These are phyloP conservation scores for Enteromius afrohamiltoni DNA, from an alignment of 2,797 vertebrate species.

Conservation along the genomic window DNA sequence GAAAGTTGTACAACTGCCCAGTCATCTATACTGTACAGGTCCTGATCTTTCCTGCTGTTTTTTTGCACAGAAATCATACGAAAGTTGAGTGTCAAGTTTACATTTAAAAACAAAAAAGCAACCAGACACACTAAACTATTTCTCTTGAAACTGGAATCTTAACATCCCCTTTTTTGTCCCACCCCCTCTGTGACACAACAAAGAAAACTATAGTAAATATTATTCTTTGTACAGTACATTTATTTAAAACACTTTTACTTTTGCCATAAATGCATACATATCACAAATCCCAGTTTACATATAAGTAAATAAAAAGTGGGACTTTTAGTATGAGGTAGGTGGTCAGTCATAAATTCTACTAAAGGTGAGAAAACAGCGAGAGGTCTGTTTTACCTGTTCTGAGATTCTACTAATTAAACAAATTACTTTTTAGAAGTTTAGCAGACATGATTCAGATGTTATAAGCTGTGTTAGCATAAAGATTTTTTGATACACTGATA, in stretches of 20 bases:
- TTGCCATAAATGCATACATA: slow-evolving; percentile 2
- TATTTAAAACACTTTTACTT: slow-evolving; percentile 38
- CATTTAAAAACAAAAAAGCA: slow-evolving; percentile 58
- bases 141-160: slow-evolving; percentile 9
- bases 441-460: not conserved
- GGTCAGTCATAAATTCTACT: not conserved
- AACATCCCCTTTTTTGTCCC: not conserved
- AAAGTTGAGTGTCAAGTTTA: slow-evolving; percentile 71
- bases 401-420: not conserved
- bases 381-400: not conserved
- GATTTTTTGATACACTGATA: not conserved
- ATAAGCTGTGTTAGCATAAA: not conserved
- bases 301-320: not conserved
- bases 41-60: slow-evolving; percentile 38
- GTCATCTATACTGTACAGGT: slow-evolving; percentile 55
- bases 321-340: not conserved
- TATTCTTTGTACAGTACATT: not conserved
- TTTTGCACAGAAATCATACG: slow-evolving; percentile 48
- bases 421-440: not conserved
- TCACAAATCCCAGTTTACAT: slow-evolving; percentile 23
- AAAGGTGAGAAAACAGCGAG: not conserved
- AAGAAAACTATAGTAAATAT: not conserved
- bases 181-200: not conserved
- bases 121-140: slow-evolving; percentile 11
- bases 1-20: slow-evolving; percentile 74